Evolutionary conservation across 2,888 invertebrate genomes (phyloP).

Genomic region (Omphaloscelis lunosa): DNA sequence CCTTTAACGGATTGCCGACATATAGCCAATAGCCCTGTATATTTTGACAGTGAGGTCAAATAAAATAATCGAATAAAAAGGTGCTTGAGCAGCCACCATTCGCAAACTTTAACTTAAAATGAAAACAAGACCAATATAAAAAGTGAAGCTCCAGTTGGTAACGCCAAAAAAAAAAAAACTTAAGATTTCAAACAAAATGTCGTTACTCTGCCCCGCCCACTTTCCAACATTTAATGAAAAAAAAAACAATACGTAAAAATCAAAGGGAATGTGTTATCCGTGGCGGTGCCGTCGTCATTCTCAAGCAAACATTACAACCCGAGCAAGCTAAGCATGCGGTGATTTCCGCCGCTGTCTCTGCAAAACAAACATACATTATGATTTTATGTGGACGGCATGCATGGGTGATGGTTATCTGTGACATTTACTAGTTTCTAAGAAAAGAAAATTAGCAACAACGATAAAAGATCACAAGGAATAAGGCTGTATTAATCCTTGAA

Average conservation of each 20-base stretch:
- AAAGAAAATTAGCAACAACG: not conserved
- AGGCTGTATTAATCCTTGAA: not conserved
- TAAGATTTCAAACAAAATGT: not conserved
- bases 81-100: too few species aligned
- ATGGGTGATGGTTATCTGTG: conserved; percentile 50
- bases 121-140: not conserved
- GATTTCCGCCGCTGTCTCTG: conserved; percentile 87
- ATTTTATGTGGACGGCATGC: conserved; percentile 72
- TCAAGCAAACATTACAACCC: conserved; percentile 63
- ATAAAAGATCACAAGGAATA: not conserved
- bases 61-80: too few species aligned
- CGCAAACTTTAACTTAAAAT: too few species aligned
- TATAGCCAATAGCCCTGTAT: too few species aligned
- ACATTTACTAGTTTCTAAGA: not conserved
- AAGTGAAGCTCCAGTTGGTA: not conserved
- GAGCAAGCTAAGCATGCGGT: conserved; percentile 88
- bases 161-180: not conserved
- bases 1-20: too few species aligned
- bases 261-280: conserved; percentile 29
- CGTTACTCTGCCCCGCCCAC: not conserved
- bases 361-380: conserved; percentile 81
- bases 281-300: conserved; percentile 52
- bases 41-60: too few species aligned
- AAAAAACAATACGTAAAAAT: conserved; percentile 32
- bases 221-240: conserved; percentile 25